Base-by-base conservation (phyloP, 2,888 invertebrate species). In the Penaeus monodon region DNA sequence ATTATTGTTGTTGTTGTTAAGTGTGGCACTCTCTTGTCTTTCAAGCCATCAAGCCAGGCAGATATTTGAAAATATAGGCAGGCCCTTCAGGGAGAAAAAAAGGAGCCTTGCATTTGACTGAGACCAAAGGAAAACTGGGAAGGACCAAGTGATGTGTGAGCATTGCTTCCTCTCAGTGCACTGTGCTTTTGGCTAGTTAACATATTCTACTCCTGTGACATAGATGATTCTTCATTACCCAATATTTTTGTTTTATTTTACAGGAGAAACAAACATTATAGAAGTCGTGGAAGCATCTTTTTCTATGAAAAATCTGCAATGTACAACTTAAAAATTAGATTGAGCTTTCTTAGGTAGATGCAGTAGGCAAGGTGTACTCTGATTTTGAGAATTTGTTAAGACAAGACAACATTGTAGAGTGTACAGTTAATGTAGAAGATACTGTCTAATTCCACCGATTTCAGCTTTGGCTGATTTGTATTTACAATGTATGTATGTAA, bases 1-100 rank as follows among this genome's bases (percentile, higher is more conserved):
- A 66, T 81, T 81, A 27, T 74, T 74, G 29, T 81, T 68, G 65
- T 81, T 68, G 64, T 66, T 81, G 38, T 81, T 68, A 66, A 49
- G 81, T 81, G 81, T 68, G 81, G 81, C 81, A 81, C 81, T 81
- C 81, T 81, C 66, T 81, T 66, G 81, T 81, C 81, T 81, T 81
- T 81, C 81, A 81, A 81, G 68, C 81, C 57, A 81, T 66, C 81
- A 68, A 81, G 81, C 81, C 81, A 81, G 65, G 81, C 65, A 29
- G 68, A 65, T 64, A 68, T n/a, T 44, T 66, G 49, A 44, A 81
- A 81, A 68, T 10, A 57, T 44, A 27, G 44, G 49, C 80, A 80
- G 80, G 65, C 80, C 27, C 63, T 65, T 65, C 80, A 80, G 80
- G 65, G 80, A 80, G 63, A 14, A 64, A 64, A 22, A n/a, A 80